These are phyloP conservation scores for Toxonevra muliebris DNA, from an alignment of 2,888 invertebrate genomes.

Conservation along the genomic window DNA sequence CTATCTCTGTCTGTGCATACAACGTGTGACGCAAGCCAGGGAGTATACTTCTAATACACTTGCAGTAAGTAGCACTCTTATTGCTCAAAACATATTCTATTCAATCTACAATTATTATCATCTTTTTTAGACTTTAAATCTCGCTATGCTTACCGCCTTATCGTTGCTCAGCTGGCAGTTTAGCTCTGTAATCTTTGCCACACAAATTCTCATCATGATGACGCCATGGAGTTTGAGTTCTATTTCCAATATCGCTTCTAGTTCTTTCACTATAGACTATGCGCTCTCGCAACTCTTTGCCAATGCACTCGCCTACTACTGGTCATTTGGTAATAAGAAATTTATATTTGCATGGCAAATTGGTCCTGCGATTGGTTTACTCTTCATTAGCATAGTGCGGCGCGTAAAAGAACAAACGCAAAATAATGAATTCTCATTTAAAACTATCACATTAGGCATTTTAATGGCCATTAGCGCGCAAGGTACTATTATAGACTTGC, in stretches of 20 bases:
- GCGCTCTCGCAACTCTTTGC: conserved; percentile 59
- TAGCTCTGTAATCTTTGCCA: conserved; percentile 82
- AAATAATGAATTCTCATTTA: conserved; percentile 47
- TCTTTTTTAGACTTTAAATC: conserved; percentile 32
- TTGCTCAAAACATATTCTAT: too few relatives aligned
- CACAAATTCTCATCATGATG: conserved; percentile 79
- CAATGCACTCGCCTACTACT: conserved; percentile 55
- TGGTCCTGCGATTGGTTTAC: conserved; percentile 56
- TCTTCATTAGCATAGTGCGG: conserved; percentile 51
- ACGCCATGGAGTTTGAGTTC: conserved; percentile 72
- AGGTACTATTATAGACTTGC: conserved; percentile 53
- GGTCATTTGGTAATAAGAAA: conserved; percentile 59
- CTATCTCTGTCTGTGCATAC: conserved; percentile 70
- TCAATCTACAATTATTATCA: conserved; percentile 10
- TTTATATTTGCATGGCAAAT: conserved; percentile 61
- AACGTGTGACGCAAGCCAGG: conserved; percentile 53
- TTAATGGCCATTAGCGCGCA: conserved; percentile 57
- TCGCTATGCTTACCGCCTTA: conserved; percentile 58
- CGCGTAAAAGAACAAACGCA: conserved; percentile 43
- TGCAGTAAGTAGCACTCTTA: too few relatives aligned
- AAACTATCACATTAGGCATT: conserved; percentile 53
- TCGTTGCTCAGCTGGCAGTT: conserved; percentile 77
- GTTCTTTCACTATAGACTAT: conserved; percentile 58
- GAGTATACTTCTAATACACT: conserved; percentile 43
- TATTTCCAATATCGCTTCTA: conserved; percentile 66